Percentiles rank a stretch among this genome's conserved stretches.
Conservation (phyloP, 2,797 vertebrate species). For the Rhinophrynus dorsalis region DNA sequence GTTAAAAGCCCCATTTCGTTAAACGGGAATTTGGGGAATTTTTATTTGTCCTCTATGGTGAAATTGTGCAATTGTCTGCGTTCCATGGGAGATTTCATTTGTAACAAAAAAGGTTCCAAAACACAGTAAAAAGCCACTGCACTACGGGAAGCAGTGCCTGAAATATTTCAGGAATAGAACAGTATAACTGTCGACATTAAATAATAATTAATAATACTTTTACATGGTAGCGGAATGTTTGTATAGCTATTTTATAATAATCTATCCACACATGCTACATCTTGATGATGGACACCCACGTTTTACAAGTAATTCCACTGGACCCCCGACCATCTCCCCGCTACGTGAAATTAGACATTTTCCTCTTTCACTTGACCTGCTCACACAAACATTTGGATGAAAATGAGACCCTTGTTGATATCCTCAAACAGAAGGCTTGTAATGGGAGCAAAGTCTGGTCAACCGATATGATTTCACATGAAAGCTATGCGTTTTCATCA, state of each 20-base stretch:
- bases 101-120: too few relatives aligned
- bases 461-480: neutral
- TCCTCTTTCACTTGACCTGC: neutral
- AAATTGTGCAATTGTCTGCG: too few relatives aligned
- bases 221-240: too few relatives aligned
- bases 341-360: neutral
- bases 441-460: neutral
- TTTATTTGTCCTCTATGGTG: too few relatives aligned
- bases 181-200: too few relatives aligned
- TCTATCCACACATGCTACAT: neutral
- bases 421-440: neutral
- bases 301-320: neutral
- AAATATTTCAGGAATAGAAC: too few relatives aligned
- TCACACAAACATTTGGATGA: slow-evolving; percentile 1
- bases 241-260: neutral
- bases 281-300: neutral
- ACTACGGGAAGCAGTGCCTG: too few relatives aligned
- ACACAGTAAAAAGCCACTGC: too few relatives aligned
- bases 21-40: too few relatives aligned
- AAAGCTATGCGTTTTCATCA: slow-evolving; percentile 1
- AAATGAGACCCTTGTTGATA: slow-evolving; percentile 3
- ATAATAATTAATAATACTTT: too few relatives aligned
- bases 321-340: neutral
- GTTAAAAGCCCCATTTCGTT: too few relatives aligned
- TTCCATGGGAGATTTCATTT: too few relatives aligned